Evolutionary conservation across 2,797 vertebrate species (phyloP).

Genomic region (Crenuchus spilurus): DNA sequence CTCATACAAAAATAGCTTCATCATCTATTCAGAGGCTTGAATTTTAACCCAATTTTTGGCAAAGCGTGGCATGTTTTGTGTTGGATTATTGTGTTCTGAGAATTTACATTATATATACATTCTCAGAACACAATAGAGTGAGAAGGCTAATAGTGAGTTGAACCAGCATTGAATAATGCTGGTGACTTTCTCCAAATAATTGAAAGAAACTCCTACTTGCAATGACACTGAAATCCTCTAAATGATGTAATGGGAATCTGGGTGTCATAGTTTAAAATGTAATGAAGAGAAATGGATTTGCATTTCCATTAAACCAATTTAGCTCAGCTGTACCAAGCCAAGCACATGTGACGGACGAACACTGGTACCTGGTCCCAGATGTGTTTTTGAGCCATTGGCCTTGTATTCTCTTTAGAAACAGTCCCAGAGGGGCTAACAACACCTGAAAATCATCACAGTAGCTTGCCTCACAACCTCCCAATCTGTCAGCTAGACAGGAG

Average conservation of each 20-base stretch:
- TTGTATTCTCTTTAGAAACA: constrained; percentile 38
- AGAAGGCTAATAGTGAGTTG: too few species aligned
- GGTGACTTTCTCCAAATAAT: background rate
- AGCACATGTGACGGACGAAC: constrained; percentile 19
- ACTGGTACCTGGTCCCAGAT: constrained; percentile 23
- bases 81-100: background rate
- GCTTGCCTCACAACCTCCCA: constrained; percentile 44
- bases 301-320: background rate
- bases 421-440: constrained; percentile 36
- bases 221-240: too few species aligned
- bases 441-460: constrained; percentile 49
- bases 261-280: too few species aligned
- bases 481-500: constrained; percentile 41
- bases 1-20: too few species aligned
- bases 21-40: too few species aligned
- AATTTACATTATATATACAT: background rate
- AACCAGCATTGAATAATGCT: background rate
- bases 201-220: background rate
- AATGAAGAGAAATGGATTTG: background rate
- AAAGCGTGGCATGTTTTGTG: background rate
- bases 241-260: background rate
- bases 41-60: too few species aligned
- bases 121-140: too few species aligned
- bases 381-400: constrained; percentile 36
- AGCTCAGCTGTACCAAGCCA: background rate